Base-by-base conservation (phyloP, 2,888 invertebrate species). In the Archips xylosteana region DNA sequence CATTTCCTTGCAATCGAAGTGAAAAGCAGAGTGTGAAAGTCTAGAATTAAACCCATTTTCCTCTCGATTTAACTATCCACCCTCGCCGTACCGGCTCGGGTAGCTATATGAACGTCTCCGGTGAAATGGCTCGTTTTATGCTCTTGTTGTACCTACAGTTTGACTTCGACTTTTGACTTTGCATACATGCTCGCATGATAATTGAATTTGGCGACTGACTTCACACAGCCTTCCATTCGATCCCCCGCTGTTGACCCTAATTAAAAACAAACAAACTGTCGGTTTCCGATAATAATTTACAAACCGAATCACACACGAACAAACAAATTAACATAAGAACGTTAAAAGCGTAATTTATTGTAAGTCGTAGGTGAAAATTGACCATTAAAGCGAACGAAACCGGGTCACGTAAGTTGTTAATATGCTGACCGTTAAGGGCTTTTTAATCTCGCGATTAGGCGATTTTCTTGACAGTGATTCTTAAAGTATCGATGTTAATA, bases 361-460 rank as follows among this genome's bases (percentile, higher is more conserved):
- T 65, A 70, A 74, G 59, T 64, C 57, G 63, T 64, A 75, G 69
- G 73, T 75, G 75, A 75, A 70, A 75, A 75, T 74, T 70, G 71
- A 23, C n/a, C 45, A 70, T 66, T 62, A 74, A 57, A 36, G 13
- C 49, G 57, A n/a, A 49, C 36, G 45, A 70, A 70, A 51, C 54
- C 66, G 67, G 75, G 70, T 70, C 62, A 54, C 9, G 45, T 36
- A 36, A 64, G 47, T 72, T 67, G 68, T 75, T 75, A 63, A 71
- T 75, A 75, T 70, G 65, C 45, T 39, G 62, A 2, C 32, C 42
- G 36, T 68, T 59, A 72, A 73, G 65, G 73, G 65, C 69, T 59
- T 73, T 72, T 75, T 73, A 75, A 75, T 73, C 57, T 65, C 10
- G 3, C 12, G 62, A 75, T 73, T 75, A 70, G 57, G 61, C 73